Base-by-base conservation (phyloP, 1,140 invertebrate genomes). In the Diorhabda carinulata region DNA sequence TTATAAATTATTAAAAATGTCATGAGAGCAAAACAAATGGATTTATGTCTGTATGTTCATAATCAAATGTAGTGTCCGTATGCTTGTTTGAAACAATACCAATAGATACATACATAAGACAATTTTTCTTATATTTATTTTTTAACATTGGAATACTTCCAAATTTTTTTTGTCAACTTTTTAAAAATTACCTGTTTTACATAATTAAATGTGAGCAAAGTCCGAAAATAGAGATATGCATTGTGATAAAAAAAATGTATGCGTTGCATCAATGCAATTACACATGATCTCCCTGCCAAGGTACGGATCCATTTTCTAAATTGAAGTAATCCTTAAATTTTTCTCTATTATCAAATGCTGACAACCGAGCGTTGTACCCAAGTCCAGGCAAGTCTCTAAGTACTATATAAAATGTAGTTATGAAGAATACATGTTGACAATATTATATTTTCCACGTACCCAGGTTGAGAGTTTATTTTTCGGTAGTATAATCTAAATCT, bases 341-440 rank as follows among this genome's bases (percentile, higher is more conserved):
- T 57, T 57, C 57, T 57, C 57, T 57, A 25, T 7, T 7, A n/a
- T 57, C 9, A 57, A 57, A 57, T 57, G 57, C 57, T 5, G n/a
- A 4, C 7, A 7, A 25, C 5, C 57, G 57, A 25, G 7, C 57
- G 25, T 57, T 57, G 57, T 57, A n/a, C 9, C 56, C 56, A 57
- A 57, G 9, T n/a, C 56, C 56, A 57, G 56, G 56, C 56, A 57
- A 57, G 9, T 9, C 56, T 10, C 9, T 57, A n/a, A 57, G 57
- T 57, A 57, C 57, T 25, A 25, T 9, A 10, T 9, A 9, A 25
- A 9, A 61, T 61, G 59, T 5, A 61, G 41, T 61, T 61, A 3
- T 42, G 42, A 0, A 61, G 41, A 41, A 41, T 42, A 41, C 59
- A 61, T 2, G 59, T 41, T 25, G 59, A 4, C 42, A 61, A 41